Percentiles rank a stretch among this genome's conserved stretches.
Conservation (phyloP, 2,797 vertebrate species). For the Salmo trutta region DNA sequence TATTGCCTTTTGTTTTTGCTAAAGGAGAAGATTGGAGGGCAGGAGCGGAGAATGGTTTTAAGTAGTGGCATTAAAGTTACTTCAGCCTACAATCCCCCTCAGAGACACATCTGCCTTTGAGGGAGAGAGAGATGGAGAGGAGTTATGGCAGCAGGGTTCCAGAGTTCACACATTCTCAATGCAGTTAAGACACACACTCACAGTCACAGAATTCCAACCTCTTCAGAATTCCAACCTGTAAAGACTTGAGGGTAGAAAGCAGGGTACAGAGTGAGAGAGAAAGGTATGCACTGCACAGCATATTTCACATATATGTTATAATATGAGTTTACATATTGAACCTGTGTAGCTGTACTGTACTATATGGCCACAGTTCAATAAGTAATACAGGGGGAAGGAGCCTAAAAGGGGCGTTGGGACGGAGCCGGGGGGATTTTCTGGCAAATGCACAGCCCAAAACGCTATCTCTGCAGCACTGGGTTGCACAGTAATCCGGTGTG, state of each 20-base stretch:
- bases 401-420: too few relatives aligned
- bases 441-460: too few relatives aligned
- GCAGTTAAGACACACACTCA: not conserved
- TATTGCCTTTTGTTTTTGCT: not conserved
- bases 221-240: not conserved
- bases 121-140: not conserved
- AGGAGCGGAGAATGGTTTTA: slow-evolving; percentile 18
- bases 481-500: too few relatives aligned
- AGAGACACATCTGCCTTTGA: not conserved
- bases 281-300: not conserved
- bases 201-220: not conserved
- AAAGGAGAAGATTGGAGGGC: slow-evolving; percentile 28
- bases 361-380: too few relatives aligned
- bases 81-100: slow-evolving; percentile 6
- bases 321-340: too few relatives aligned
- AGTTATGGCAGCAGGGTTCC: not conserved
- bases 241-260: not conserved
- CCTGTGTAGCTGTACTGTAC: too few relatives aligned
- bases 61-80: slow-evolving; percentile 28
- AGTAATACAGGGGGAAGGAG: too few relatives aligned
- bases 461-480: too few relatives aligned
- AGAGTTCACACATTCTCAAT: slow-evolving; percentile 21
- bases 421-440: too few relatives aligned
- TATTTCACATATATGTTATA: too few relatives aligned
- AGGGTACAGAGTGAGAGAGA: not conserved